phyloP scores from a whole-genome alignment of 2,888 invertebrate species.

The Bellardia bayeri region DNA sequence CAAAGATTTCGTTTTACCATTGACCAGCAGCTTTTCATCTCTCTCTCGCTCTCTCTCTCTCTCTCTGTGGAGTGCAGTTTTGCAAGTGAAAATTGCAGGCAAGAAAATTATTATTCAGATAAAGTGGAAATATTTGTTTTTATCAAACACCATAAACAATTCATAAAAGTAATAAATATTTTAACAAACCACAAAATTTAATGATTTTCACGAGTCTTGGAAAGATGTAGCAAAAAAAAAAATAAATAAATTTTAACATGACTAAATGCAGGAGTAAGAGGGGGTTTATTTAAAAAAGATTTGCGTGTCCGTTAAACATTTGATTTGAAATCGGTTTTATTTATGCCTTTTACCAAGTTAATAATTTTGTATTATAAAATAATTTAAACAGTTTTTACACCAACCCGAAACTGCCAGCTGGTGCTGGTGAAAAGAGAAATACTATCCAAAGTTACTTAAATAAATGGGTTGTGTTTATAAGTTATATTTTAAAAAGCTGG shows the following conservation, averaged over 20 bases:
- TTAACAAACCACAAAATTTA: constrained; percentile 54
- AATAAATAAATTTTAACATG: background rate
- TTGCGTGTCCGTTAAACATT: constrained; percentile 64
- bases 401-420: too few species aligned
- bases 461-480: too few species aligned
- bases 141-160: constrained; percentile 69
- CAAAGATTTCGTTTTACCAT: constrained; percentile 49
- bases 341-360: constrained; percentile 32
- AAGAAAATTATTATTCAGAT: constrained; percentile 26
- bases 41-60: too few species aligned
- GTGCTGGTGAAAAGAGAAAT: background rate
- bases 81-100: constrained; percentile 63
- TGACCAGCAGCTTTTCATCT: background rate
- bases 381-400: background rate
- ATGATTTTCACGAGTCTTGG: constrained; percentile 58
- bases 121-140: constrained; percentile 56
- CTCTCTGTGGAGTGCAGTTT: background rate
- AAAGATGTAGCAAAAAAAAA: background rate
- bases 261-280: background rate
- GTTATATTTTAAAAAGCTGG: too few species aligned
- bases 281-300: background rate
- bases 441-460: background rate
- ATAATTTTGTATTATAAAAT: constrained; percentile 21
- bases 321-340: constrained; percentile 44
- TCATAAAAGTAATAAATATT: constrained; percentile 67